Evolutionary conservation across 2,888 invertebrate genomes (phyloP).

Genomic region (Sericinus montela): DNA sequence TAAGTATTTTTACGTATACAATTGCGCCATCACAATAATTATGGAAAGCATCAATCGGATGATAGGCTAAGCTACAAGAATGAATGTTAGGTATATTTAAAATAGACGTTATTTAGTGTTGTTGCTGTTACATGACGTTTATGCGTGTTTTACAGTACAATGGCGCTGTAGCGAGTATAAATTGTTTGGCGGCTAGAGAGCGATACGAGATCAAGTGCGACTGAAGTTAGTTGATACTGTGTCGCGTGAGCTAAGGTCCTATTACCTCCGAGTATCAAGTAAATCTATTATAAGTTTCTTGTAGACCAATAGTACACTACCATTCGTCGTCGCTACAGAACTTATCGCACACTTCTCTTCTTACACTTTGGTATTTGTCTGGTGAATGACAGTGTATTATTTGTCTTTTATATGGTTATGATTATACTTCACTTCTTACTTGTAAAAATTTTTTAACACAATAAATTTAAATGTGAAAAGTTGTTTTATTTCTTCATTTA

Average conservation of each 20-base stretch:
- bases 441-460: constrained; percentile 78
- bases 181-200: constrained; percentile 39
- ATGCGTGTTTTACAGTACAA: constrained; percentile 41
- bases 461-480: constrained; percentile 77
- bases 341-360: constrained; percentile 20
- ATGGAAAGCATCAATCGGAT: constrained; percentile 52
- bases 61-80: constrained; percentile 55
- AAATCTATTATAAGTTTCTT: constrained; percentile 67
- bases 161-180: constrained; percentile 34
- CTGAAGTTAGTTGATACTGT: constrained; percentile 72
- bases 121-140: constrained; percentile 56
- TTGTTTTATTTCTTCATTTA: constrained; percentile 61
- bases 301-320: constrained; percentile 49
- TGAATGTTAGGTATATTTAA: constrained; percentile 63
- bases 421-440: constrained; percentile 76
- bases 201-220: constrained; percentile 48
- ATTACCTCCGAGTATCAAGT: constrained; percentile 80
- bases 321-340: constrained; percentile 22
- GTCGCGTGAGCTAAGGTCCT: constrained; percentile 68
- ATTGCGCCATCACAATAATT: constrained; percentile 71
- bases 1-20: constrained; percentile 49
- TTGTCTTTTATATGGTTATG: constrained; percentile 61
- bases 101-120: constrained; percentile 59
- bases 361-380: constrained; percentile 4
- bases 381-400: constrained; percentile 45